These are phyloP conservation scores for Nephila pilipes DNA, from an alignment of 1,140 invertebrate genomes.

Conservation along the genomic window DNA sequence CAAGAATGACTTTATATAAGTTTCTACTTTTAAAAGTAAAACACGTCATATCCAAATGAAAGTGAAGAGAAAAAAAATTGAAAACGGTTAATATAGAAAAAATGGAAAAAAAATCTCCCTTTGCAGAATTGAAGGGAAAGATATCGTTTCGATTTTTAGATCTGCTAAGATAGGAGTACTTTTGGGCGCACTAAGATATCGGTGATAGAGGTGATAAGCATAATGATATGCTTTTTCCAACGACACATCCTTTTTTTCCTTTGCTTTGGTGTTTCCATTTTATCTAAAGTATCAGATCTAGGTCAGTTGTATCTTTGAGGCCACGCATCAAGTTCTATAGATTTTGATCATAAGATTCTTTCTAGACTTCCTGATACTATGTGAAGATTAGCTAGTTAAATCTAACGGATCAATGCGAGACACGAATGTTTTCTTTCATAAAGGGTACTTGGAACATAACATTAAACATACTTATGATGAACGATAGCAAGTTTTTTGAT, in stretches of 20 bases:
- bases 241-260: not conserved
- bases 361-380: not conserved
- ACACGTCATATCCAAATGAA: slow-evolving; percentile 17
- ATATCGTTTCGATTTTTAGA: slow-evolving; percentile 54
- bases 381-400: not conserved
- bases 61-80: not conserved
- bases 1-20: not conserved
- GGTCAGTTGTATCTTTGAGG: slow-evolving; percentile 15
- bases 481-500: too few species aligned
- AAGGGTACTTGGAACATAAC: too few species aligned
- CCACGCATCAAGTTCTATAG: not conserved
- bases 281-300: slow-evolving; percentile 1
- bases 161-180: slow-evolving; percentile 38
- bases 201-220: slow-evolving; percentile 37
- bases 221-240: slow-evolving; percentile 26
- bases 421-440: too few species aligned
- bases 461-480: too few species aligned
- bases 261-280: not conserved
- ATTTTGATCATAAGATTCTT: not conserved
- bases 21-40: not conserved
- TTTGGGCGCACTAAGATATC: slow-evolving; percentile 29
- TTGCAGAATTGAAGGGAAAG: slow-evolving; percentile 2
- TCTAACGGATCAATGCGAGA: too few species aligned
- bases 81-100: slow-evolving; percentile 18
- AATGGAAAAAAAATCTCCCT: not conserved